Conservation (phyloP, 2,888 invertebrate genomes). For the Mesoligia furuncula region DNA sequence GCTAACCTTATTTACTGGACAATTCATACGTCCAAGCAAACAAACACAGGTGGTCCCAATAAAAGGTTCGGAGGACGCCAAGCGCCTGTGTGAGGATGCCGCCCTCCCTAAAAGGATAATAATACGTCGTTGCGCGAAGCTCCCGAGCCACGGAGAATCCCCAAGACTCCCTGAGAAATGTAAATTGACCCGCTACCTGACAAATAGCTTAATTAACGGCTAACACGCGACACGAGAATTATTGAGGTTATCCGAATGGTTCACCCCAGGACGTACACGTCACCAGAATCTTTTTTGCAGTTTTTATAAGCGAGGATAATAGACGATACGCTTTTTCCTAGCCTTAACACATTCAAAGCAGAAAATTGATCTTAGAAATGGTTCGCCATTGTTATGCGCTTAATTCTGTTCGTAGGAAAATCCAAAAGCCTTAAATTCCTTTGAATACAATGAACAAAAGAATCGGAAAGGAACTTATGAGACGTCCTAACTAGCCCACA, state of each 20-base stretch:
- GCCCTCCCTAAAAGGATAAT: slow-evolving; percentile 90
- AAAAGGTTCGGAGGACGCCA: slow-evolving; percentile 86
- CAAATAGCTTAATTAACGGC: slow-evolving; percentile 90
- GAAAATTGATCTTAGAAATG: slow-evolving; percentile 48
- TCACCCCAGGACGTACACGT: slow-evolving; percentile 68
- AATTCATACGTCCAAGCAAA: slow-evolving; percentile 88
- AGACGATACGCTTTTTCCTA: slow-evolving; percentile 9
- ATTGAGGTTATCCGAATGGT: slow-evolving; percentile 83
- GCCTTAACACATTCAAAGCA: slow-evolving; percentile 29
- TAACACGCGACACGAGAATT: slow-evolving; percentile 85
- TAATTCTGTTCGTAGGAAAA: slow-evolving; percentile 64
- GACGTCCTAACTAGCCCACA: slow-evolving; percentile 81
- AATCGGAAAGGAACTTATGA: slow-evolving; percentile 77
- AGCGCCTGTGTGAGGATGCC: slow-evolving; percentile 85
- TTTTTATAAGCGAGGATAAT: slow-evolving; percentile 47
- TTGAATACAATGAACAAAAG: slow-evolving; percentile 83
- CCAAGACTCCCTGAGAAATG: slow-evolving; percentile 86
- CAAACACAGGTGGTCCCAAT: slow-evolving; percentile 89
- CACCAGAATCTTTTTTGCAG: slow-evolving; percentile 61
- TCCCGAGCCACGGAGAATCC: slow-evolving; percentile 79
- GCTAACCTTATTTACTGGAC: slow-evolving; percentile 90
- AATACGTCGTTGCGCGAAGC: slow-evolving; percentile 88
- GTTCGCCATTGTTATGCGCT: slow-evolving; percentile 54
- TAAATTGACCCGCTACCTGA: slow-evolving; percentile 87
- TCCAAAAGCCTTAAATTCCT: slow-evolving; percentile 66